phyloP scores from a whole-genome alignment of 2,888 invertebrate species.

The Polyommatus iphigenia region DNA sequence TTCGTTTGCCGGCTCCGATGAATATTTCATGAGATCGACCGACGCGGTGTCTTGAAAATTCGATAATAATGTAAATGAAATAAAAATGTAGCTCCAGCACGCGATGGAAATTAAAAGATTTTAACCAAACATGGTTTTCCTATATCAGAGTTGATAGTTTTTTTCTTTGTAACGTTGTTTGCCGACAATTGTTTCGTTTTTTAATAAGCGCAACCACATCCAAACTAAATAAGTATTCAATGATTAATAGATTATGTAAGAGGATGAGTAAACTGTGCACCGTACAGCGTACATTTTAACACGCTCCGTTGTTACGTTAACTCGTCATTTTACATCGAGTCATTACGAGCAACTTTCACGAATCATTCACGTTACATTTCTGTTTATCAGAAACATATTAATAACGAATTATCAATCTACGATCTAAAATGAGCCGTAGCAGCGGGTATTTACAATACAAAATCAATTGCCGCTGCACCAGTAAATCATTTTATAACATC shows the following conservation, averaged over 20 bases:
- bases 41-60: background rate
- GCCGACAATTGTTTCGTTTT: background rate
- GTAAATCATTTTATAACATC: constrained; percentile 28
- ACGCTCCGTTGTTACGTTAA: constrained; percentile 5
- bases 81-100: background rate
- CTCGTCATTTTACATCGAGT: constrained; percentile 27
- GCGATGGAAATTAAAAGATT: background rate
- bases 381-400: constrained; percentile 28
- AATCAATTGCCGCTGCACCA: background rate
- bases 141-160: background rate
- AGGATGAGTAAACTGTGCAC: too few relatives aligned
- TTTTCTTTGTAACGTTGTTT: background rate
- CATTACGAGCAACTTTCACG: constrained; percentile 45
- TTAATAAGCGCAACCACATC: background rate
- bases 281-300: background rate
- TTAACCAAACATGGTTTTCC: background rate
- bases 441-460: background rate
- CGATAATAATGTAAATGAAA: background rate
- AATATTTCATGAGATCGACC: constrained; percentile 17
- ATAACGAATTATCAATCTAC: background rate
- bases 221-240: too few relatives aligned
- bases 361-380: constrained; percentile 41
- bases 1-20: background rate
- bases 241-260: too few relatives aligned
- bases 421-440: background rate